phyloP scores from a whole-genome alignment of 2,113 vertebrate species.

The Menidia beryllina region DNA sequence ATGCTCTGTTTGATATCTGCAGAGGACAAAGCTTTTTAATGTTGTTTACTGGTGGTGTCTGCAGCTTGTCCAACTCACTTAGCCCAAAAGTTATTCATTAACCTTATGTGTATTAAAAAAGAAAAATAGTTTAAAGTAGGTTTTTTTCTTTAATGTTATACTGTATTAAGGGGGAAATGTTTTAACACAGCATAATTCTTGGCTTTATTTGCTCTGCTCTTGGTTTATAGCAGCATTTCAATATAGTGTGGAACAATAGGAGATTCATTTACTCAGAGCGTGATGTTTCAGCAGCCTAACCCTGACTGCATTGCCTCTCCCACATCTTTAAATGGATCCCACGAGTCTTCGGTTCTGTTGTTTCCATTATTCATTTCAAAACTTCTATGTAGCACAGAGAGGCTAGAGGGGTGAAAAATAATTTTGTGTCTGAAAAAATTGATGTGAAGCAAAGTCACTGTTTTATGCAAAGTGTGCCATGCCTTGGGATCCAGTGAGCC shows the following conservation, averaged over 20 bases:
- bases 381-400: slow-evolving; percentile 74
- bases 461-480: slow-evolving; percentile 79
- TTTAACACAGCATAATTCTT: slow-evolving; percentile 27
- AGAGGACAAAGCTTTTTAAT: slow-evolving; percentile 7
- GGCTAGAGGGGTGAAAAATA: slow-evolving; percentile 79
- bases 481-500: slow-evolving; percentile 76
- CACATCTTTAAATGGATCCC: slow-evolving; percentile 83
- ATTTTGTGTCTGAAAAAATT: slow-evolving; percentile 77
- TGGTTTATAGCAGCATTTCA: slow-evolving; percentile 34
- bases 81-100: slow-evolving; percentile 13
- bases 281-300: slow-evolving; percentile 63
- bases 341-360: slow-evolving; percentile 79
- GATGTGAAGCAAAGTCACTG: slow-evolving; percentile 79
- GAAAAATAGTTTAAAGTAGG: slow-evolving; percentile 25
- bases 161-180: slow-evolving; percentile 39
- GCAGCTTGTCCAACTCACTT: background rate
- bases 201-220: slow-evolving; percentile 13
- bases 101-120: slow-evolving; percentile 4
- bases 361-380: slow-evolving; percentile 85
- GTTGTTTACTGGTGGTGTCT: slow-evolving; percentile 8
- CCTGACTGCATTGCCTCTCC: slow-evolving; percentile 73
- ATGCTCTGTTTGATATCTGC: slow-evolving; percentile 23
- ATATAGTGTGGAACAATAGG: slow-evolving; percentile 56
- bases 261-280: slow-evolving; percentile 65
- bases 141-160: slow-evolving; percentile 7